A percentile compares a stretch with the other conserved stretches of the same genome.
These are phyloP conservation scores for Cladorhizidae sp. DNA, from an alignment of 37 sponge, comb jelly and placozoan species.

Conservation along the genomic window DNA sequence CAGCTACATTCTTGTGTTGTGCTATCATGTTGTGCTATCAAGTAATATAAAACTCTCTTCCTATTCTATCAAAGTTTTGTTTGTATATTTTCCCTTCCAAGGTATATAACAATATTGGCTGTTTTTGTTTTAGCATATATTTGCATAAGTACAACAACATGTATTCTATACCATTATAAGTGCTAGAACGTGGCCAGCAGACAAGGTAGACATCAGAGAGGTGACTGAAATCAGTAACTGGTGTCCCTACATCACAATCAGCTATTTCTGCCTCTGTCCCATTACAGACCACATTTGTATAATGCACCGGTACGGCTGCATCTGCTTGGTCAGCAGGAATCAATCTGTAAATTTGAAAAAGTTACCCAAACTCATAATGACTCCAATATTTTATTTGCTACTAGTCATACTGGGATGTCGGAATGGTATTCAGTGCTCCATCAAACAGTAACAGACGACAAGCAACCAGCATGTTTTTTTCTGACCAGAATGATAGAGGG, in stretches of 20 bases:
- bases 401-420: conserved; percentile 20
- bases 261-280: conserved; percentile 20
- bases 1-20: no score
- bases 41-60: no score
- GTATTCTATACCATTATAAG: no score
- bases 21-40: no score
- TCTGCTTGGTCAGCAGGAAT: neutral
- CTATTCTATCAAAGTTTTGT: no score
- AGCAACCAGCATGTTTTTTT: conserved; percentile 48
- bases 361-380: no score
- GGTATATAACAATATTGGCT: no score
- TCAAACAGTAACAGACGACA: conserved; percentile 13
- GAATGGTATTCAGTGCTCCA: conserved; percentile 46
- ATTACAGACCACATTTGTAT: neutral
- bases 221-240: neutral
- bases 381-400: no score
- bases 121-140: no score
- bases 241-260: neutral
- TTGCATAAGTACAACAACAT: no score
- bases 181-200: conserved; percentile 3
- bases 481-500: conserved; percentile 18
- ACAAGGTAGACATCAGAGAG: conserved; percentile 25
- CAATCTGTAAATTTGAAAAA: no score
- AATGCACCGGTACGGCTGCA: conserved; percentile 7
- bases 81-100: no score